Evolutionary conservation across 2,888 invertebrate genomes (phyloP).

Genomic region (Orthonevra nobilis): DNA sequence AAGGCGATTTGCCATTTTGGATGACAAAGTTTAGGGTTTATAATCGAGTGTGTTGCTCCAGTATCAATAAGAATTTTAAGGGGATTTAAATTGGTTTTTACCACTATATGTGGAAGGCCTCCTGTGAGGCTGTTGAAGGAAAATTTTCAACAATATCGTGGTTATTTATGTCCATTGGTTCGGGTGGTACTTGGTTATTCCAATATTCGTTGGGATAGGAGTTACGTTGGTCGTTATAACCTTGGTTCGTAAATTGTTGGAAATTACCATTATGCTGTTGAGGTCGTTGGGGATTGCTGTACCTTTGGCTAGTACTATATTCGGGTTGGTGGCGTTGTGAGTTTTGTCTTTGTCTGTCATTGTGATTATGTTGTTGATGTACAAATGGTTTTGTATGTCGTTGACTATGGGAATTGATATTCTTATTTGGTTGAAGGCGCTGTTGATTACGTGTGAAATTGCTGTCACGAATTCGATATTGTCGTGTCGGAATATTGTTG

Average conservation of each 20-base stretch:
- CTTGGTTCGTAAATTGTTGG: too few relatives aligned
- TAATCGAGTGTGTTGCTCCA: constrained; percentile 41
- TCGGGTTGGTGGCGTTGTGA: constrained; percentile 6
- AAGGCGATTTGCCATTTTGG: constrained; percentile 20
- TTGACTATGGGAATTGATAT: too few relatives aligned
- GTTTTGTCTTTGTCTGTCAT: too few relatives aligned
- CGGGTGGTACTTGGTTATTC: constrained; percentile 12
- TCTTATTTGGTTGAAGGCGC: not conserved
- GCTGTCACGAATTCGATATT: too few relatives aligned
- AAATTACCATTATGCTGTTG: not conserved
- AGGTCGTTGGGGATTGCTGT: not conserved
- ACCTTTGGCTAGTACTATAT: not conserved
- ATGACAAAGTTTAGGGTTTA: constrained; percentile 44
- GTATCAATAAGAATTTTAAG: constrained; percentile 56
- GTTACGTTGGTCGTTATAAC: constrained; percentile 3
- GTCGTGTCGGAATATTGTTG: too few relatives aligned
- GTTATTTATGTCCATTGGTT: constrained; percentile 57
- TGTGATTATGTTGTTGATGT: not conserved
- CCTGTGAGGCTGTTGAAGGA: constrained; percentile 28
- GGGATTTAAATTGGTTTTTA: constrained; percentile 27
- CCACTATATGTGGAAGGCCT: constrained; percentile 47
- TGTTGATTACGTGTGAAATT: constrained; percentile 1
- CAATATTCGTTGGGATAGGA: constrained; percentile 26
- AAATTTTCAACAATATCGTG: constrained; percentile 34
- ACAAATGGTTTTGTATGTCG: too few relatives aligned